Base-by-base conservation (phyloP, 1,140 invertebrate genomes). In the Drosophila rufa region DNA sequence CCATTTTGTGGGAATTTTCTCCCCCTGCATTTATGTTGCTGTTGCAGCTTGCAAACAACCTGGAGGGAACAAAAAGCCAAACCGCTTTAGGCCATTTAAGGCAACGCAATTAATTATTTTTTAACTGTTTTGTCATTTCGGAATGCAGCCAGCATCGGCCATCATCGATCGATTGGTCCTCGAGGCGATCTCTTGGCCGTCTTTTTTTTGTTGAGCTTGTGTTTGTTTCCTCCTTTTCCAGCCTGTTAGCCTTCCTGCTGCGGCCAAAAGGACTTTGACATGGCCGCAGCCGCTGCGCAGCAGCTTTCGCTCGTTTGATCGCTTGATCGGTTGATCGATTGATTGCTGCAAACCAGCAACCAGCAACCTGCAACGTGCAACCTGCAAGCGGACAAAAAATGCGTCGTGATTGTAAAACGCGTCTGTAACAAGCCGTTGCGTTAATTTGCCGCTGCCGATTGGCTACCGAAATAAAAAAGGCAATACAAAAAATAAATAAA, bases 111-210 rank as follows among this genome's bases (percentile, higher is more conserved):
- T 92, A 92, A 92, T 92, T 92, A 92, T 92, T 92, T 92, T 92
- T 92, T 92, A 92, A 92, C 91, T 92, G 91, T 92, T 92, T 92
- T 91, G 91, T 92, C 91, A 92, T 92, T 91, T 92, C 75, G 91
- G 91, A 92, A 91, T 91, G 87, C 83, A 76, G 50, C 64, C 56
- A 80, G 82, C 78, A 75, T 56, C 53, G 53, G 75, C 85, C 80
- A 89, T 81, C 80, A 69, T 83, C 87, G 84, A 89, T 87, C 85
- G 81, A 85, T 90, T 84, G 84, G 77, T 65, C 71, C 17, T 68
- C 51, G 19, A 40, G 38, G 53, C 53, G 53, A 56, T 56, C 42
- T 59, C 64, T 30, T 17, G 27, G 40, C 75, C 62, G 64, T 40
- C 50, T 71, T 27, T 65, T 59, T 11, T 46, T 30, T 30, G 27